Conservation (phyloP, 2,888 invertebrate species). For the Aethes cnicana region DNA sequence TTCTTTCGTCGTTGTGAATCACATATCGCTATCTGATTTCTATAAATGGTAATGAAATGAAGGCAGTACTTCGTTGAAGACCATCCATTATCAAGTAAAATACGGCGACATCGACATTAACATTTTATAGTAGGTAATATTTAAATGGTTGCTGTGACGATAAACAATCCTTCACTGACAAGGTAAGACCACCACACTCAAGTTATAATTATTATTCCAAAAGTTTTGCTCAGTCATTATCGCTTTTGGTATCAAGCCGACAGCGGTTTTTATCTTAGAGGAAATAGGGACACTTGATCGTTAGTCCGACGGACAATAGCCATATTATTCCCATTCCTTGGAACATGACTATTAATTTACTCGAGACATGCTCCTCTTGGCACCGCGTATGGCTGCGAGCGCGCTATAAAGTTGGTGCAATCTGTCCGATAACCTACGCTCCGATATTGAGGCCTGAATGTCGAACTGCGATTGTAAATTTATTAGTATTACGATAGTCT, state of each 20-base stretch:
- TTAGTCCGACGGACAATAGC: conserved; percentile 33
- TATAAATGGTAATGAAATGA: conserved; percentile 26
- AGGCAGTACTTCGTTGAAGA: conserved; percentile 11
- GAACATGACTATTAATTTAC: conserved; percentile 20
- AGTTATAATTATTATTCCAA: neutral
- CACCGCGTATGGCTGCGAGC: conserved; percentile 37
- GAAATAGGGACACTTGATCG: conserved; percentile 32
- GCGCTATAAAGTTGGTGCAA: conserved; percentile 46
- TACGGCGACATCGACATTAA: conserved; percentile 6
- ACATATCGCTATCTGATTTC: conserved; percentile 11
- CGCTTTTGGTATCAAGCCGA: conserved; percentile 15
- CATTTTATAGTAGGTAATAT: neutral
- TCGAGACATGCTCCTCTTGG: conserved; percentile 38
- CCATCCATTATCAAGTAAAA: conserved; percentile 13
- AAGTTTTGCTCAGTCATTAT: neutral
- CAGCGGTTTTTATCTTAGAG: conserved; percentile 31
- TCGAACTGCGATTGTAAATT: conserved; percentile 44
- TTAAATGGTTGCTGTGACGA: conserved; percentile 3
- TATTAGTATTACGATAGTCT: conserved; percentile 33
- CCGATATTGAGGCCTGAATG: conserved; percentile 48
- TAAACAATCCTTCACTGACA: no score
- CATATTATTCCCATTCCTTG: conserved; percentile 31
- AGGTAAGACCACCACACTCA: no score
- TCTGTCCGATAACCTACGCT: conserved; percentile 59
- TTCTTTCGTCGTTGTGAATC: conserved; percentile 18